Evolutionary conservation across 2,113 vertebrate genomes (phyloP), one percentile per base, ranked within the genome.

Genomic region (Casuarius casuarius): DNA sequence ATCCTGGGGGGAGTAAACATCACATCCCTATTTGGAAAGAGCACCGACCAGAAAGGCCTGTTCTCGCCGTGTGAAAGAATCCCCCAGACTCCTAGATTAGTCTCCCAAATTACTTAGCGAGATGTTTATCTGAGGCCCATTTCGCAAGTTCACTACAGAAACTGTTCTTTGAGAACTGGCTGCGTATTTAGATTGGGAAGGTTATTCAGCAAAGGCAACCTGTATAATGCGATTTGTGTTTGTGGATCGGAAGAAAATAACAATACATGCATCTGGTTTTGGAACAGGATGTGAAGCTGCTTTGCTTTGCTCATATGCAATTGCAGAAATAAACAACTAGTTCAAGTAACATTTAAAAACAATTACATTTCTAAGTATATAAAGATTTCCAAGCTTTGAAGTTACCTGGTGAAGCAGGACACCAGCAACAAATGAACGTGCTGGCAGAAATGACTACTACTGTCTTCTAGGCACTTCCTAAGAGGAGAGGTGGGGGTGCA

Each of bases 401-500:
- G 18, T 29, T 70, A 70, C 10, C 12, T 52, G 14, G 52, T 49
- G 29, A 67, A 2, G 6, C 51, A 84, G 49, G 29, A 89, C 31
- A 75, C 33, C 28, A 77, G 10, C 25, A 35, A 73, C 52, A 84
- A 82, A 67, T 3, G 21, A 93, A 51, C 56, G 56, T 6, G 29
- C 28, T 93, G 81, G 66, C 31, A 77, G 97, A 96, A 95, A 67
- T 71, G 1, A 94, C 65, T 63, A 94, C 33, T 86, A 65, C 67
- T 88, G 83, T 88, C 87, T 96, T 70, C 54, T 93, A 72, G 61
- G 94, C 22, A 48, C 71, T 92, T 85, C 68, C 94, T 66, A 63
- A 83, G n/a, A 48, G 92, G 84, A 81, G n/a, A 94, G 73, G 5
- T 70, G 14, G 20, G 7, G 8, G 42, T 51, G 91, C 22, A 70